A percentile compares a stretch with the other conserved stretches of the same genome.
Conservation (phyloP, 2,888 invertebrate genomes). For the Sialis lutaria region DNA sequence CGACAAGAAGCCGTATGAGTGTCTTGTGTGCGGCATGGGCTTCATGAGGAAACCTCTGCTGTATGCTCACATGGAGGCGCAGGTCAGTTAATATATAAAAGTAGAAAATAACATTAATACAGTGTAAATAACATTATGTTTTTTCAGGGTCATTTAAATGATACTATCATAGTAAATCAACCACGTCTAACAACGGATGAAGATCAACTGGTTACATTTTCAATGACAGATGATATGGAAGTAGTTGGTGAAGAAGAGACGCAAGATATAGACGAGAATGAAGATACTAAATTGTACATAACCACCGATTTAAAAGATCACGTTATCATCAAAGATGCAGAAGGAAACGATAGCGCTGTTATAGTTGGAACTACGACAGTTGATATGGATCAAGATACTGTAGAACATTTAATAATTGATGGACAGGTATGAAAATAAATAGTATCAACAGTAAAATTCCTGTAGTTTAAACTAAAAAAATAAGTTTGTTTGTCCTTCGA, state of each 20-base stretch:
- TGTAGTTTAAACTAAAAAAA: too few relatives aligned
- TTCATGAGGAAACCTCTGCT: conserved; percentile 70
- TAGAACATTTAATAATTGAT: conserved; percentile 24
- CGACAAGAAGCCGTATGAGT: conserved; percentile 75
- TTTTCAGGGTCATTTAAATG: conserved; percentile 51
- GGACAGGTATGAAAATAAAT: conserved; percentile 15
- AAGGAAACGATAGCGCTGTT: conserved; percentile 8
- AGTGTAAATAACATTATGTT: neutral
- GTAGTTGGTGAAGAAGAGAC: conserved; percentile 14
- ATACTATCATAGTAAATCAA: conserved; percentile 69
- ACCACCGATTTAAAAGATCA: conserved; percentile 27
- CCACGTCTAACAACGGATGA: conserved; percentile 47
- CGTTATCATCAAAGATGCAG: conserved; percentile 19
- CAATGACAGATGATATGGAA: conserved; percentile 23
- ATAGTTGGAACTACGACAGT: conserved; percentile 12
- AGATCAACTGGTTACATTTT: conserved; percentile 28
- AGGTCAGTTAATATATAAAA: conserved; percentile 22
- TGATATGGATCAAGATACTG: conserved; percentile 14
- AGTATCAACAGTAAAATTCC: too few relatives aligned
- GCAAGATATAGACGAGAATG: conserved; percentile 14
- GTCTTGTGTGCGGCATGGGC: conserved; percentile 60
- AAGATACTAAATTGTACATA: conserved; percentile 31
- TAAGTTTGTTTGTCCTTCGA: too few relatives aligned
- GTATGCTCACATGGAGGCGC: conserved; percentile 56
- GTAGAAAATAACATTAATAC: neutral